Evolutionary conservation across 1,140 invertebrate genomes (phyloP).

Genomic region (Tetragonula clypearis): DNA sequence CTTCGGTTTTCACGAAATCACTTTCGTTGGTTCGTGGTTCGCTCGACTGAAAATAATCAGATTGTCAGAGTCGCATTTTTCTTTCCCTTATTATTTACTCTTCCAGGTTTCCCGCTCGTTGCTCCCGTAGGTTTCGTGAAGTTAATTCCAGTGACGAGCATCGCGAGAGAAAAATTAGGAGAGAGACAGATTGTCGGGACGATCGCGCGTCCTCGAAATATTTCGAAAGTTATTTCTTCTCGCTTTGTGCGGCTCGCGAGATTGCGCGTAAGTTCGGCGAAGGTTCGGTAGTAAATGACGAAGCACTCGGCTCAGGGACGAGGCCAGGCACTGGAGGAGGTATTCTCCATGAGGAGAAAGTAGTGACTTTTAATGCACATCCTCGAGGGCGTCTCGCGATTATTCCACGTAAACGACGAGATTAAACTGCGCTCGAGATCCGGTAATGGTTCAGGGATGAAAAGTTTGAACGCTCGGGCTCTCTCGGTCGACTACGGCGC

Average conservation of each 20-base stretch:
- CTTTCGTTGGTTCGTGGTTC: constrained; percentile 9
- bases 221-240: neutral
- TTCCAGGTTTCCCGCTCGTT: too few species aligned
- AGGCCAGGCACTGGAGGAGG: neutral
- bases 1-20: constrained; percentile 2
- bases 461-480: constrained; percentile 46
- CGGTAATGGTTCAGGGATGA: constrained; percentile 39
- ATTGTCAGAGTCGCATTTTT: constrained; percentile 13
- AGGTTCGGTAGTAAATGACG: neutral
- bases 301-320: neutral
- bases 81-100: too few species aligned
- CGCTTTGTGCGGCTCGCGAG: neutral
- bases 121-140: neutral
- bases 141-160: neutral
- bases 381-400: constrained; percentile 49
- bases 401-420: constrained; percentile 54
- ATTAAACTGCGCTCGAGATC: constrained; percentile 54
- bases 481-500: neutral
- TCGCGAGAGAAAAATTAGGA: neutral
- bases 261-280: neutral
- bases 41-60: constrained; percentile 26
- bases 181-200: too few species aligned
- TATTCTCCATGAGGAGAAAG: neutral
- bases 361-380: constrained; percentile 30
- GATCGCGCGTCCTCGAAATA: neutral